Evolutionary conservation across 2,888 invertebrate genomes (phyloP).

Genomic region (Dichetophora obliterata): DNA sequence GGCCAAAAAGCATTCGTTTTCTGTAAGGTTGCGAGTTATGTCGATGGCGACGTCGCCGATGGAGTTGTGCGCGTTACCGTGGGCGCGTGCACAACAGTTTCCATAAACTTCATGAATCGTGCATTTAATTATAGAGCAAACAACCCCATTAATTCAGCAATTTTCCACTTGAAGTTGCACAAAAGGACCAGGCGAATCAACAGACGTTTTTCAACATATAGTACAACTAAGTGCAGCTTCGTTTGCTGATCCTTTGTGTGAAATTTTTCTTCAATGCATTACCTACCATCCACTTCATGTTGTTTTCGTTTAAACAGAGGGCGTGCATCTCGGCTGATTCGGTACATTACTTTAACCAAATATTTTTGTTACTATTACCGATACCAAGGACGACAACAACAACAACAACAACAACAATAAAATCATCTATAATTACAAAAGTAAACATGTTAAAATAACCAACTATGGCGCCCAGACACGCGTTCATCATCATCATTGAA

Average conservation of each 20-base stretch:
- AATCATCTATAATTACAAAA: constrained; percentile 25
- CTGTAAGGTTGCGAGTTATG: neutral
- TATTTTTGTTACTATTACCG: neutral
- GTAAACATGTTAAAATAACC: constrained; percentile 20
- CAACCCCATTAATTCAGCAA: constrained; percentile 34
- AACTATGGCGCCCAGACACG: constrained; percentile 20
- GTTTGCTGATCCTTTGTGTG: constrained; percentile 1
- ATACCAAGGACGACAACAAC: neutral
- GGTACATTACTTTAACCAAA: neutral
- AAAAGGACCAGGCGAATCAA: neutral
- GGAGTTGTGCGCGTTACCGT: neutral
- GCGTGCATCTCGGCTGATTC: neutral
- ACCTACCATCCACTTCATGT: neutral
- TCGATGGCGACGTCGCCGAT: neutral
- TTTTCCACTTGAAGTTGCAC: constrained; percentile 36
- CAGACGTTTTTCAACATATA: neutral
- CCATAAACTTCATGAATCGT: neutral
- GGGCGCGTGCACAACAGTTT: constrained; percentile 7
- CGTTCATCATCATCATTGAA: constrained; percentile 10
- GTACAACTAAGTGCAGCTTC: neutral
- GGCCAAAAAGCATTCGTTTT: constrained; percentile 40
- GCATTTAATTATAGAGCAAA: constrained; percentile 31
- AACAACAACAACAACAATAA: neutral
- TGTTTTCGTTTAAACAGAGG: constrained; percentile 3
- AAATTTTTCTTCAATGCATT: neutral